phyloP scores from a whole-genome alignment of 2,113 vertebrate genomes.

The Malurus alboscapulatus region DNA sequence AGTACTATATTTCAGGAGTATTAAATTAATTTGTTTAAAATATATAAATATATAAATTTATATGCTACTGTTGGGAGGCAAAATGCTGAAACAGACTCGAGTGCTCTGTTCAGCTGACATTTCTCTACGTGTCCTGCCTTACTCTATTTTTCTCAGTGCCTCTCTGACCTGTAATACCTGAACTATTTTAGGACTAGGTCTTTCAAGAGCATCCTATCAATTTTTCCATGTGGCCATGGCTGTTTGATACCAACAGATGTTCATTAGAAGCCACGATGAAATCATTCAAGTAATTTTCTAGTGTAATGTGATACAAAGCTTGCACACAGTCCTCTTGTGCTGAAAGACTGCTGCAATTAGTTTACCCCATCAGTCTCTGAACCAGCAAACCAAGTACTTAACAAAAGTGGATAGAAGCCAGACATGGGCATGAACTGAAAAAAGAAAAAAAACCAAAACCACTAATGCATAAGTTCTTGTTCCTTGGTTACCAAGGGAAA shows the following conservation, averaged over 20 bases:
- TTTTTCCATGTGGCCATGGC: not conserved
- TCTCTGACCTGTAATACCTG: not conserved
- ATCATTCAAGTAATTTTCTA: not conserved
- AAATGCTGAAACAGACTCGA: not conserved
- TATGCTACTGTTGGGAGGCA: slow-evolving; percentile 12
- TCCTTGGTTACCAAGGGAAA: not conserved
- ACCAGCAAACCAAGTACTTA: slow-evolving; percentile 1
- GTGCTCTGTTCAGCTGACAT: not conserved
- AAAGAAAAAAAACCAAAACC: not conserved
- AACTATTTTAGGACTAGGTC: not conserved
- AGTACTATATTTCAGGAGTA: not conserved
- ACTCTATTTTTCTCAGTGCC: not conserved
- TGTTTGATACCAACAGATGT: not conserved
- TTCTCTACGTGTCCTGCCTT: not conserved
- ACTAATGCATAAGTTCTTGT: not conserved
- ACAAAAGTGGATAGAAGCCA: not conserved
- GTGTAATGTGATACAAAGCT: not conserved
- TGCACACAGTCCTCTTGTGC: not conserved
- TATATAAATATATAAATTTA: not conserved
- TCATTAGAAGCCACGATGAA: not conserved
- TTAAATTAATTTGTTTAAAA: slow-evolving; percentile 24
- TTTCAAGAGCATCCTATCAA: not conserved
- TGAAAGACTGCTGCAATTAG: slow-evolving; percentile 18
- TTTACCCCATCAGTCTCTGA: not conserved
- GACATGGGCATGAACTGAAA: not conserved